A percentile compares a stretch with the other conserved stretches of the same genome.
phyloP scores from a whole-genome alignment of 92 coral and sea anemone species.

The Desmophyllum pertusum region DNA sequence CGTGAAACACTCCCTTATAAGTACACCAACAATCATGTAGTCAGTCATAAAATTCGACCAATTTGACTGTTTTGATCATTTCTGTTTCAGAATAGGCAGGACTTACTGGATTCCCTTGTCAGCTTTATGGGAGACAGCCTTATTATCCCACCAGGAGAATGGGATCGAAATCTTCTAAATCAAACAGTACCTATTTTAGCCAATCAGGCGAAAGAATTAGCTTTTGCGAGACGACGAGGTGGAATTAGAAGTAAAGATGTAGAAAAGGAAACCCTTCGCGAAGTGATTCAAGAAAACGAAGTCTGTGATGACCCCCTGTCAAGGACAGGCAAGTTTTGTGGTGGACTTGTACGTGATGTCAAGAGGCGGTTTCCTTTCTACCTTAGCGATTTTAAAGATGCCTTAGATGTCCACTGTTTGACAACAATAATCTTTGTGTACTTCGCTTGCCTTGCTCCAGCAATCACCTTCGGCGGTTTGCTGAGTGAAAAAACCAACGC shows the following conservation, averaged over 20 bases:
- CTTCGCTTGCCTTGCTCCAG: conserved; percentile 96
- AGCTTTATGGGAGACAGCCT: conserved; percentile 77
- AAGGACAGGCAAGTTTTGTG: conserved; percentile 92
- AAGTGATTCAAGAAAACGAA: conserved; percentile 50
- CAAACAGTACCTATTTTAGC: conserved; percentile 91
- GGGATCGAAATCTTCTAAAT: conserved; percentile 86
- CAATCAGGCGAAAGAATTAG: conserved; percentile 73
- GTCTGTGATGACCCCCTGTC: conserved; percentile 71
- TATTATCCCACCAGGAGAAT: conserved; percentile 96
- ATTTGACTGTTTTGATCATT: not conserved
- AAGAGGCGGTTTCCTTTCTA: conserved; percentile 78
- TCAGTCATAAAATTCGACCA: not conserved
- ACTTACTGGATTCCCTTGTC: conserved; percentile 68
- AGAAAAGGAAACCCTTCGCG: conserved; percentile 7
- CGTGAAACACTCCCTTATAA: too few species aligned
- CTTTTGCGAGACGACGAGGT: conserved; percentile 65
- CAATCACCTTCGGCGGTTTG: conserved; percentile 96
- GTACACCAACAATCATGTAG: too few species aligned
- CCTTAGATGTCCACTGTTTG: conserved; percentile 82
- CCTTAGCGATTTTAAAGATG: conserved; percentile 86
- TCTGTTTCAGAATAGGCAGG: conserved; percentile 68
- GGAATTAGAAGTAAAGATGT: conserved; percentile 38
- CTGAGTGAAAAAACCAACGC: conserved; percentile 82
- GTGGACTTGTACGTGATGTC: conserved; percentile 91
- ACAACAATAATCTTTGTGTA: conserved; percentile 91